phyloP scores from a whole-genome alignment of 2,888 invertebrate genomes.

The Dynastes maya region DNA sequence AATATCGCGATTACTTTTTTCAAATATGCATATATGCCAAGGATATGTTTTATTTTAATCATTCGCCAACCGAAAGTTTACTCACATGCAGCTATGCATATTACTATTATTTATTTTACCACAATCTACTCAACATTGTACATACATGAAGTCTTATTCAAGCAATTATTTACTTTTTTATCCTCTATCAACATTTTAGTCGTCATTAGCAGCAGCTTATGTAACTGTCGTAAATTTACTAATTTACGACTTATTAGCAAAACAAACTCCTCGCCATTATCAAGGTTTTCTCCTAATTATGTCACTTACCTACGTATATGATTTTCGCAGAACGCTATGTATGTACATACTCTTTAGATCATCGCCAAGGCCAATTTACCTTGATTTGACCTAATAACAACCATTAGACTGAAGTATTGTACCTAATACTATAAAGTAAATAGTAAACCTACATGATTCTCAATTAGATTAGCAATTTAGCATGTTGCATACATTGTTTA shows the following conservation, averaged over 20 bases:
- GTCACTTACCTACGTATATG: not conserved
- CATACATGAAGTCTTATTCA: not conserved
- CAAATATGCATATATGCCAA: too few relatives aligned
- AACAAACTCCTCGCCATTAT: not conserved
- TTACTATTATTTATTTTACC: too few relatives aligned
- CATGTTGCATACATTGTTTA: too few relatives aligned
- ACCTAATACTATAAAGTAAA: too few relatives aligned
- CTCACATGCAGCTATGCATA: too few relatives aligned
- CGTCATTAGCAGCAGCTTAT: not conserved
- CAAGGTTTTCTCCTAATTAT: not conserved
- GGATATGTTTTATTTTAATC: too few relatives aligned
- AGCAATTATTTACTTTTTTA: not conserved
- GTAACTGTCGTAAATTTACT: not conserved
- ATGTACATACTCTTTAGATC: not conserved
- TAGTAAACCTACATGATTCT: too few relatives aligned
- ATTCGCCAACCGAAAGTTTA: too few relatives aligned
- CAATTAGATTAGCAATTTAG: too few relatives aligned
- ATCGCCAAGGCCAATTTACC: not conserved
- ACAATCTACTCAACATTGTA: too few relatives aligned
- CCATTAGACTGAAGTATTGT: not conserved
- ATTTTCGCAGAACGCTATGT: too few relatives aligned
- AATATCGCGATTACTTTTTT: too few relatives aligned
- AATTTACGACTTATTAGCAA: not conserved
- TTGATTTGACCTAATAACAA: constrained; percentile 3
- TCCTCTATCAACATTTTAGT: not conserved